Evolutionary conservation across 2,888 invertebrate genomes (phyloP), one percentile per base, ranked within the genome.

Genomic region (Leucania comma): DNA sequence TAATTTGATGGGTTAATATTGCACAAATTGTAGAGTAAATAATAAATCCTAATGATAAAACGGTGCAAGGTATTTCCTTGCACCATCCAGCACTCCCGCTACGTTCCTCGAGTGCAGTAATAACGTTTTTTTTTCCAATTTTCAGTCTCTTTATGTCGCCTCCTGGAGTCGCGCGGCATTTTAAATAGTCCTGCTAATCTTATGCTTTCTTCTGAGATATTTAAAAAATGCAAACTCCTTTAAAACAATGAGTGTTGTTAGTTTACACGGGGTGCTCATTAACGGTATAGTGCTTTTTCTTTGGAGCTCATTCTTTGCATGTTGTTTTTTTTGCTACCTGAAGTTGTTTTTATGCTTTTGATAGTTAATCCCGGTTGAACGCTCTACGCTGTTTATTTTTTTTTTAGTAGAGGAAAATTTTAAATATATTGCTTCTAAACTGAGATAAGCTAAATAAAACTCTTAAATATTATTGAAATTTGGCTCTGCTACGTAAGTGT

Each of bases 161-260:
- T 76, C 72, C 58, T 65, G 80, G 76, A 74, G 72, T 80, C 75
- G 82, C 58, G 29, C 42, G 60, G 87, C 88, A 89, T 90, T 90
- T 90, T 88, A 90, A 91, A 88, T 81, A 86, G 87, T 84, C 77
- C 71, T 81, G 80, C 87, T 90, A 91, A 90, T 90, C 90, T 86
- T 76, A 85, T 83, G 74, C 84, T 84, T 84, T 85, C 78, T 84
- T 83, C 68, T 46, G 79, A 76, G 85, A 86, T 87, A 88, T 87
- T 88, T 84, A 69, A 83, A 85, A 86, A 86, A 79, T 81, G 84
- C 80, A 75, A 81, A 75, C 61, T 75, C 63, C 60, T 84, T 82
- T 69, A 62, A 72, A 79, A 82, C 67, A 80, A 78, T 69, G 72
- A 65, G 66, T 67, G 67, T 71, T 74, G 73, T 75, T 84, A 74